Evolutionary conservation across 2,888 invertebrate species (phyloP).

Genomic region (Papilio protenor): DNA sequence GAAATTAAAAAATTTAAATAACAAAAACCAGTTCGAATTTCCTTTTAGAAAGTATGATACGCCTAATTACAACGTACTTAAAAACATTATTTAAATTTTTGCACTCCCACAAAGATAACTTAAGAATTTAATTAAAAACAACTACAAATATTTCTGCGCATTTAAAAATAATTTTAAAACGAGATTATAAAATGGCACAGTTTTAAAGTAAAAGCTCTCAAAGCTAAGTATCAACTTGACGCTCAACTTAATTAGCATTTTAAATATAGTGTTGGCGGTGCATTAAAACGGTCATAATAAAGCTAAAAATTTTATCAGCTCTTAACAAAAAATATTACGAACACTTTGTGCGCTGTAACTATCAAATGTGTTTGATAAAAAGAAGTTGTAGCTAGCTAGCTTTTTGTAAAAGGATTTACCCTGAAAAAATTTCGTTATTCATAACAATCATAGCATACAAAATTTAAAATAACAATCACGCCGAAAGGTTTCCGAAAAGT

Average conservation of each 20-base stretch:
- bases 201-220: conserved; percentile 36
- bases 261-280: conserved; percentile 19
- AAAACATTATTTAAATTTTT: conserved; percentile 35
- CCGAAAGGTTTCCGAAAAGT: not conserved
- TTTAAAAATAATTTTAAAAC: conserved; percentile 36
- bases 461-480: too few species aligned
- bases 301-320: conserved; percentile 21
- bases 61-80: conserved; percentile 1
- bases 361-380: not conserved
- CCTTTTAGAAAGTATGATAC: conserved; percentile 12
- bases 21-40: not conserved
- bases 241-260: conserved; percentile 30
- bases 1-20: not conserved
- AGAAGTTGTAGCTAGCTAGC: too few species aligned
- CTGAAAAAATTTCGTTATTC: too few species aligned
- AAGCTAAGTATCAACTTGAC: conserved; percentile 31
- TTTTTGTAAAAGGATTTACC: too few species aligned
- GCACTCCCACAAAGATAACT: conserved; percentile 28
- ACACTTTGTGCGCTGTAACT: not conserved
- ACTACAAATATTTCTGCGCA: conserved; percentile 6
- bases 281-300: conserved; percentile 26
- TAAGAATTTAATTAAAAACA: not conserved
- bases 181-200: conserved; percentile 38
- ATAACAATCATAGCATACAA: too few species aligned
- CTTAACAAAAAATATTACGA: not conserved